Evolutionary conservation across 2,113 vertebrate species (phyloP).

Genomic region (Aythya baeri): DNA sequence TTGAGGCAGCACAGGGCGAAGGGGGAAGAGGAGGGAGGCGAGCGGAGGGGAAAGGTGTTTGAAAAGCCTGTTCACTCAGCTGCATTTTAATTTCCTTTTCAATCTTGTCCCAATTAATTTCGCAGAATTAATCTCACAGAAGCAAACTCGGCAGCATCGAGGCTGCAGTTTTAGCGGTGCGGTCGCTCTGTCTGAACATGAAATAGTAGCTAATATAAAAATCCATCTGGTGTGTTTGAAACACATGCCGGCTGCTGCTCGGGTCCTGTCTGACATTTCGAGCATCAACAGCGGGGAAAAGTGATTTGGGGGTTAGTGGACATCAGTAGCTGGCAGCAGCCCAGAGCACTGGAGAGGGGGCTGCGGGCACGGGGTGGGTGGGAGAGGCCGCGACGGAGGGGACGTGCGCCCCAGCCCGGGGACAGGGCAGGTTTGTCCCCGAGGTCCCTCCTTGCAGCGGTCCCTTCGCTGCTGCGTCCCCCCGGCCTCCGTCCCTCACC

Average conservation of each 20-base stretch:
- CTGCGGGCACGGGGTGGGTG: background rate
- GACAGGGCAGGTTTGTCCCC: background rate
- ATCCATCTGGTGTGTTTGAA: conserved; percentile 83
- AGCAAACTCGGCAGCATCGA: conserved; percentile 68
- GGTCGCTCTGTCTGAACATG: conserved; percentile 75
- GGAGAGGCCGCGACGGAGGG: background rate
- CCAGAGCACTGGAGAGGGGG: conserved; percentile 35
- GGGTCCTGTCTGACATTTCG: conserved; percentile 70
- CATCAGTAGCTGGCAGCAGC: background rate
- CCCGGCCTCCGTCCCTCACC: rapidly evolving
- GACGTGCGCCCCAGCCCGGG: rapidly evolving
- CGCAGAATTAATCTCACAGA: conserved; percentile 85
- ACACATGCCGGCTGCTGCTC: conserved; percentile 71
- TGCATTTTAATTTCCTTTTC: conserved; percentile 88
- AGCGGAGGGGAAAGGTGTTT: conserved; percentile 67
- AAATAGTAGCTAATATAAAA: conserved; percentile 81
- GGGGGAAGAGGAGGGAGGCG: background rate
- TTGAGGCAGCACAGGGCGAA: conserved; percentile 17
- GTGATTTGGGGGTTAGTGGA: conserved; percentile 64
- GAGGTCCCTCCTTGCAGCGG: background rate
- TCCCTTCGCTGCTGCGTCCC: rapidly evolving
- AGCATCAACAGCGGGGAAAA: conserved; percentile 53
- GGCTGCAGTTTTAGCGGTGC: conserved; percentile 63
- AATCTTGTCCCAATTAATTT: conserved; percentile 95
- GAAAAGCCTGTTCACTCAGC: conserved; percentile 81